Evolutionary conservation across 2,113 vertebrate genomes (phyloP).

Genomic region (Chaetodon auriga): DNA sequence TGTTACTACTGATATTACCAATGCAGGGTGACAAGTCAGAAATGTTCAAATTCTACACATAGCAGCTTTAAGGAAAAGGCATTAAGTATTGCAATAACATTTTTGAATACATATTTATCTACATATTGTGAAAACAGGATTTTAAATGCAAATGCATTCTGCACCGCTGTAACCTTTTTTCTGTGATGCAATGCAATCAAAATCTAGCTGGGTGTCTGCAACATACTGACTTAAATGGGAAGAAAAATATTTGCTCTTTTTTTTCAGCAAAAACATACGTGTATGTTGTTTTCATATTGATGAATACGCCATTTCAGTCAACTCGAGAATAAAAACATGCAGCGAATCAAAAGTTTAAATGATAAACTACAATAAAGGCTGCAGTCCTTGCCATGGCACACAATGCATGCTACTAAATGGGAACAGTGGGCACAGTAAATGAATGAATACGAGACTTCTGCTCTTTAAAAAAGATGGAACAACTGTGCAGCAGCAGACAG

Average conservation of each 20-base stretch:
- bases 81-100: not conserved
- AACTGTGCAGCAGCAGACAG: conserved; percentile 39
- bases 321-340: not conserved
- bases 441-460: not conserved
- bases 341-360: not conserved
- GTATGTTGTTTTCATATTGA: not conserved
- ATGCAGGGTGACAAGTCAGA: too few relatives aligned
- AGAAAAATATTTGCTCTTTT: not conserved
- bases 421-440: not conserved
- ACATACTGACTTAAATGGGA: not conserved
- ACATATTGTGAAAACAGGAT: not conserved
- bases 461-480: not conserved
- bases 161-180: not conserved
- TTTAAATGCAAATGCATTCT: not conserved
- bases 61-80: too few relatives aligned
- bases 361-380: not conserved
- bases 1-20: not conserved
- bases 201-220: not conserved
- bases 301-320: not conserved
- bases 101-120: not conserved
- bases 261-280: not conserved
- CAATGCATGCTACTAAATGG: not conserved
- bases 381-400: not conserved
- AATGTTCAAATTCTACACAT: too few relatives aligned
- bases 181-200: not conserved